These are phyloP conservation scores for Tetropium fuscum DNA, from an alignment of 2,888 invertebrate genomes.

Conservation along the genomic window DNA sequence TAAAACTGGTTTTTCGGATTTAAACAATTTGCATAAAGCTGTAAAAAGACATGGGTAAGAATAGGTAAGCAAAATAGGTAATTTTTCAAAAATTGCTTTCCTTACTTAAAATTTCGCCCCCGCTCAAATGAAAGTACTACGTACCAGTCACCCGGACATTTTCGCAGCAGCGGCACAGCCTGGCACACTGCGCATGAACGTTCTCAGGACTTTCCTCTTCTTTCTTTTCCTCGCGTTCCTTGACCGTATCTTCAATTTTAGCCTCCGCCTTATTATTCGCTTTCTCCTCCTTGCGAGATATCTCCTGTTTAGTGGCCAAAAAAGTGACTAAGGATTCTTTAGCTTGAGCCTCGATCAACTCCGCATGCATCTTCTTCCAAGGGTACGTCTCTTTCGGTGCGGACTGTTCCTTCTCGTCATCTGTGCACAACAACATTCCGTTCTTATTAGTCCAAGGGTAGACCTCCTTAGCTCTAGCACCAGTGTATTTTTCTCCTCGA, in stretches of 20 bases:
- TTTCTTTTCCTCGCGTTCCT: background rate
- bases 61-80: background rate
- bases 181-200: no score
- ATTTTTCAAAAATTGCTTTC: background rate
- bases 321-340: background rate
- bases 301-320: background rate
- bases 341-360: background rate
- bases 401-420: background rate
- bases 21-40: no score
- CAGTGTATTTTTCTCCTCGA: no score
- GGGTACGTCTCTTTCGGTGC: background rate
- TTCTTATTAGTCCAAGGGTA: no score
- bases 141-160: no score
- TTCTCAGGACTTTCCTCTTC: background rate
- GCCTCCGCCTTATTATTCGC: background rate
- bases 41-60: no score
- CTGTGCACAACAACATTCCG: no score
- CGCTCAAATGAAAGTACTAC: no score
- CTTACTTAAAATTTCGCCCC: background rate
- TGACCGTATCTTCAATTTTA: background rate
- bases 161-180: no score
- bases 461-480: no score
- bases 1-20: no score
- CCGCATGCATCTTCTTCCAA: background rate
- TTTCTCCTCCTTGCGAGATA: background rate